Percentiles rank a stretch among this genome's conserved stretches.
phyloP scores from a whole-genome alignment of 2,888 invertebrate species.

The Cerastoderma edule region DNA sequence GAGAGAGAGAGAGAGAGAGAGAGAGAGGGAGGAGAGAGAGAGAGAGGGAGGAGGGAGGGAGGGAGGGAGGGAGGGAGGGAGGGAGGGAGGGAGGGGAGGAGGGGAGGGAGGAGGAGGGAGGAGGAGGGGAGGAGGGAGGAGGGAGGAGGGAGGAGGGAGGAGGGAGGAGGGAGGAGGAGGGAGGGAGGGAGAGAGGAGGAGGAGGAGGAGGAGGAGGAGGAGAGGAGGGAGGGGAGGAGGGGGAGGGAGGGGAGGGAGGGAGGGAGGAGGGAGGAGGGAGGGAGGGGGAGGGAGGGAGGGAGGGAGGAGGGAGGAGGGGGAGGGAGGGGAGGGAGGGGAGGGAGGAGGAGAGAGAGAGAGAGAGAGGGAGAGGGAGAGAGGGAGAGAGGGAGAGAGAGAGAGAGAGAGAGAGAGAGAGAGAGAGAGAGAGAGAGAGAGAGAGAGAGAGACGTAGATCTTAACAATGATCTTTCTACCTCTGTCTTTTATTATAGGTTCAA shows the following conservation, averaged over 20 bases:
- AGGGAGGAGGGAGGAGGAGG: conserved; percentile 11
- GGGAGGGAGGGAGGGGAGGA: background rate
- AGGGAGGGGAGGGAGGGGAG: background rate
- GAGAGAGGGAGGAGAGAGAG: background rate
- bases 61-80: background rate
- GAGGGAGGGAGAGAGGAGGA: background rate
- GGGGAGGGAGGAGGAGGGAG: background rate
- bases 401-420: conserved; percentile 19
- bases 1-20: background rate
- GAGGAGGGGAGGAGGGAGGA: conserved; percentile 7
- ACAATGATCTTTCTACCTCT: no score
- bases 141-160: conserved; percentile 14
- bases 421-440: conserved; percentile 19
- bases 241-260: background rate
- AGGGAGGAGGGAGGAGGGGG: background rate
- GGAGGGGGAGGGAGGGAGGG: background rate
- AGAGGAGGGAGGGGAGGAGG: background rate
- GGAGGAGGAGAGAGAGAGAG: background rate
- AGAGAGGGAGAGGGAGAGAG: background rate
- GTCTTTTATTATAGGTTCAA: no score
- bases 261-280: background rate
- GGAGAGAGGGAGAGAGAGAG: conserved; percentile 2
- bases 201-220: background rate
- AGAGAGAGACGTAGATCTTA: conserved; percentile 4
- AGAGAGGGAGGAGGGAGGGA: background rate